Evolutionary conservation across 2,797 vertebrate species (phyloP), one percentile per base, ranked within the genome.

Genomic region (Siniperca undulata): DNA sequence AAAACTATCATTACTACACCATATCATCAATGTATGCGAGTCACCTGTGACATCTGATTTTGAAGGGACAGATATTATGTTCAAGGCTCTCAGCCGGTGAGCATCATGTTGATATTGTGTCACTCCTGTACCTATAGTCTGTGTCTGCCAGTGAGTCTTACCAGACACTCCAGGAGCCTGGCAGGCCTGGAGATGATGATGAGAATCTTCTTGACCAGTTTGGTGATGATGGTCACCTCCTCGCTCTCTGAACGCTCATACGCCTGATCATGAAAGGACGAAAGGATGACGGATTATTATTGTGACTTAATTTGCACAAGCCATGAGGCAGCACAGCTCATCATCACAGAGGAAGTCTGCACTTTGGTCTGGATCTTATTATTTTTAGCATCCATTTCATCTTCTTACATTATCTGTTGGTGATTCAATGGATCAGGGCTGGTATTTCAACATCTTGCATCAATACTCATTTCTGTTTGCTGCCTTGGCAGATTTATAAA

Each of bases 121-220:
- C 60, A 62, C n/a, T 78, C 17, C 40, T 59, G 55, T 7, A 42
- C 7, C 5, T 46, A 13, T 48, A 20, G 12, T 42, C n/a, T 40
- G 44, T n/a, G 50, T 58, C 36, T 72, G 70, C 11, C 58, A 12
- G 20, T 6, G 36, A 78, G 34, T 76, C 96, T 95, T 89, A 98
- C 98, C 97, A 99, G 89, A 91, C 98, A 99, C 88, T 98, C 97
- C 9, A 99, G 95, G 22, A 99, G 96, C 20, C 98, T 94, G 1
- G 97, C 98, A 0, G 97, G 98, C 22, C 97, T 95, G 2, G 98
- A 97, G 83, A 99, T 98, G 89, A 98, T 95, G 88, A 99, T 97
- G 71, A 98, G 95, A 70, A 99, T 93, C 89, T 97, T 98, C 92
- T 96, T 97, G 62, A 97, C 97, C 52, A 99, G 88, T 79, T 98